These are phyloP conservation scores for Sardinella longiceps DNA, from an alignment of 2,797 vertebrate genomes.

Conservation along the genomic window DNA sequence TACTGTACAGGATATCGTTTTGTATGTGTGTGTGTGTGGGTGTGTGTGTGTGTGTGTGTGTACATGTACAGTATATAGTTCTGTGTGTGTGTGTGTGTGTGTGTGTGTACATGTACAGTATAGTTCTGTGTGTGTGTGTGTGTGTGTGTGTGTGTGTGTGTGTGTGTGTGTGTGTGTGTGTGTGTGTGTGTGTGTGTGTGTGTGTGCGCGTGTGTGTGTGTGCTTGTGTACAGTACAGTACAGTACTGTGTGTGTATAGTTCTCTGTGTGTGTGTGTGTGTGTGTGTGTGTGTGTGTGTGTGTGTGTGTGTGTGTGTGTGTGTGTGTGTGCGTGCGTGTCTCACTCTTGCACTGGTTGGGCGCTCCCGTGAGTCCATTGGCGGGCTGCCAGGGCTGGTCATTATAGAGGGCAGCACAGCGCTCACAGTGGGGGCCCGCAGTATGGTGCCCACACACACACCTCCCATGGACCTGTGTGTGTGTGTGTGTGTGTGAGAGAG, in stretches of 20 bases:
- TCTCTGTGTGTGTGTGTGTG: not conserved
- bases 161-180: not conserved
- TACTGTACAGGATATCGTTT: too few relatives aligned
- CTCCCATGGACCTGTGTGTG: constrained; percentile 87
- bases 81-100: not conserved
- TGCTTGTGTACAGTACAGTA: too few relatives aligned
- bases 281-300: not conserved
- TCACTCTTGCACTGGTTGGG: constrained; percentile 91
- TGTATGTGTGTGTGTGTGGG: too few relatives aligned
- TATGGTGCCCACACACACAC: constrained; percentile 96
- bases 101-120: too few relatives aligned
- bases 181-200: not conserved
- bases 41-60: too few relatives aligned
- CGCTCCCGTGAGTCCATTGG: constrained; percentile 86
- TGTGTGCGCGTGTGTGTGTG: not conserved
- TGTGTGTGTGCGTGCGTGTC: constrained; percentile 58
- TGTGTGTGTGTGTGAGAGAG: not conserved
- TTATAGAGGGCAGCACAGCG: constrained; percentile 87
- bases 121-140: not conserved
- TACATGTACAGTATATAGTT: too few relatives aligned
- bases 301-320: not conserved
- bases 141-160: too few relatives aligned
- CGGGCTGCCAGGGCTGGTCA: constrained; percentile 92
- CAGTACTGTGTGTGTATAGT: not conserved
- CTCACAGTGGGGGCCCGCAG: constrained; percentile 90